phyloP scores from a whole-genome alignment of 2,113 vertebrate genomes.

The Pituophis catenifer region DNA sequence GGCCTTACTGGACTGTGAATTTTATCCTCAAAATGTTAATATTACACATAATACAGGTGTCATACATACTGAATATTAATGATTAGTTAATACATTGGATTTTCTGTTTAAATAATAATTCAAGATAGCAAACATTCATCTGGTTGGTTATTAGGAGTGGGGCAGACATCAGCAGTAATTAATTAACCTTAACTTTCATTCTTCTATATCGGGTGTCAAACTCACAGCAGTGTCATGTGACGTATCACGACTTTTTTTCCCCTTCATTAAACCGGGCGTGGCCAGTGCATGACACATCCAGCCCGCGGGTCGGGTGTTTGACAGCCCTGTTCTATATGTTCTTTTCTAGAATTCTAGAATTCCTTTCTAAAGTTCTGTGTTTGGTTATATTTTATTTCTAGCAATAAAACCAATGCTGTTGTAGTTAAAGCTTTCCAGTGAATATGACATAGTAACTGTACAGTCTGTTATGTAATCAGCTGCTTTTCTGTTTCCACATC shows the following conservation, averaged over 20 bases:
- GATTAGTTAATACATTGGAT: neutral
- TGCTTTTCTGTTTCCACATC: conserved; percentile 47
- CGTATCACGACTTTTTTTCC: no score
- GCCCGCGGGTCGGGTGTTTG: no score
- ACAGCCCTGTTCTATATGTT: neutral
- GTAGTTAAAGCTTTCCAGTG: conserved; percentile 1
- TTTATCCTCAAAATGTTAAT: neutral
- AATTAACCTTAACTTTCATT: neutral
- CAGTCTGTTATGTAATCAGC: conserved; percentile 52
- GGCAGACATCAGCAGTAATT: neutral
- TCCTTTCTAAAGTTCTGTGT: conserved; percentile 22
- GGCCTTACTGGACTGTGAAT: neutral
- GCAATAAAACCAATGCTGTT: conserved; percentile 6
- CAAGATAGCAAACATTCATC: neutral
- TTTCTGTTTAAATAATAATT: neutral
- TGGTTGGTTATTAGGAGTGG: neutral
- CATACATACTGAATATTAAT: neutral
- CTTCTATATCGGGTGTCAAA: neutral
- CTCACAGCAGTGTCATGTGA: no score
- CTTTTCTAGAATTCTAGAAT: neutral
- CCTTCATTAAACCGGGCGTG: no score
- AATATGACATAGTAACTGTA: conserved; percentile 21
- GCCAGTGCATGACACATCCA: no score
- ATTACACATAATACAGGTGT: neutral
- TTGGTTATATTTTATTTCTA: conserved; percentile 16